Conservation (phyloP, 2,113 vertebrate species). For the Phainopepla nitens region DNA sequence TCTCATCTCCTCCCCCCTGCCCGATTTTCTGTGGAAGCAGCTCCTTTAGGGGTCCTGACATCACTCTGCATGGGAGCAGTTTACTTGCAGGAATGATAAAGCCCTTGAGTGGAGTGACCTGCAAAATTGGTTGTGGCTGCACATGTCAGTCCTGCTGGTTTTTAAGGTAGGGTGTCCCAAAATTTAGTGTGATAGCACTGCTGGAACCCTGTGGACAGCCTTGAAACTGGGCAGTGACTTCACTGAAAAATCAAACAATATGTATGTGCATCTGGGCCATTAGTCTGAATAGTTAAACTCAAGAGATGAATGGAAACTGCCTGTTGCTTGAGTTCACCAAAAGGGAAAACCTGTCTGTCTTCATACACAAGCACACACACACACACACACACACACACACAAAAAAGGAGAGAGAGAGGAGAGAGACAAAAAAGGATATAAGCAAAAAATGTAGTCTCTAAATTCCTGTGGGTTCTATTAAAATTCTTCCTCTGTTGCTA, state of each 20-base stretch:
- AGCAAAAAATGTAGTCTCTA: not conserved
- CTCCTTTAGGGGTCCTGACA: not conserved
- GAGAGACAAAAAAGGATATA: too few species aligned
- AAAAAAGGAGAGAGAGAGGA: too few species aligned
- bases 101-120: not conserved
- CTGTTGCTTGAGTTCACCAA: slow-evolving; percentile 25
- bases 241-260: not conserved
- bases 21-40: not conserved
- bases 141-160: not conserved
- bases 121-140: not conserved
- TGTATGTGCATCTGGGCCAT: not conserved
- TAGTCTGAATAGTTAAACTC: not conserved
- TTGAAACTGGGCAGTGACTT: not conserved
- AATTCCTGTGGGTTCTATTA: slow-evolving; percentile 57
- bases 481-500: slow-evolving; percentile 30
- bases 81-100: not conserved
- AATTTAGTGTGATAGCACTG: not conserved
- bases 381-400: too few species aligned
- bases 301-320: not conserved
- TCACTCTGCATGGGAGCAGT: not conserved
- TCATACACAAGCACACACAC: too few species aligned
- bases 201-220: not conserved
- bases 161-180: not conserved
- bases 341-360: slow-evolving; percentile 1
- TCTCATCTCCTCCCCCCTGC: not conserved